Evolutionary conservation across 2,113 vertebrate species (phyloP), one percentile per base, ranked within the genome.

Genomic region (Microcebus jonahi): DNA sequence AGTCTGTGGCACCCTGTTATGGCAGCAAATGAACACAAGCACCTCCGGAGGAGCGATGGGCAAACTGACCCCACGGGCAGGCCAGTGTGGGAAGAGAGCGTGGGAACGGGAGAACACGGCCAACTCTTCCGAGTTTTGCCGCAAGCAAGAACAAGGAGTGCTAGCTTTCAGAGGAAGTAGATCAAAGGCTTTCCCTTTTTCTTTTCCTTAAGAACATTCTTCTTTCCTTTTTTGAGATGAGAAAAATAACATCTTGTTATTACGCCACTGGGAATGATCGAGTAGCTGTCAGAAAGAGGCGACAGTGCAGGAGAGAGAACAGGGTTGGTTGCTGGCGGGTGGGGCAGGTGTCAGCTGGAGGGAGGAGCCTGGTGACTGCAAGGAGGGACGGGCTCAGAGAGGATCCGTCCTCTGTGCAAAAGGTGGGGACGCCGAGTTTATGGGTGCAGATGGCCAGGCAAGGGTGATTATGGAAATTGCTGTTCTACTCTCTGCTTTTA

Each of bases 151-250:
- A 20, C 71, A 20, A 57, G 31, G 39, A 70, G 76, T 18, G 1
- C 29, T 17, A 48, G 77, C 77, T 95, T 63, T 42, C 57, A 71
- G 25, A 68, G 71, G 57, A 75, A 80, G 27, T 71, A 20, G 76
- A 77, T 84, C 85, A 65, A 71, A n/a, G 55, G 11, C n/a, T 73
- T 65, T 34, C 31, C 53, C 20, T 31, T 81, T 53, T 25, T 10
- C 21, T 70, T 93, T 82, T 25, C 55, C 70, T 55, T 57, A 75
- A 97, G 83, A 18, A 71, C 15, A 75, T 68, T 80, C 75, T 87
- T 68, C 15, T 13, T 71, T 79, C 45, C 36, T 76, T 36, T 45
- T 79, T 86, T 45, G 34, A 93, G 83, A 59, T 77, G 27, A 48
- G 50, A 86, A 67, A 89, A 53, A 48, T 77, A 86, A 57, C 53